Conservation (phyloP, 2,888 invertebrate genomes). For the Watsonalla cultraria region DNA sequence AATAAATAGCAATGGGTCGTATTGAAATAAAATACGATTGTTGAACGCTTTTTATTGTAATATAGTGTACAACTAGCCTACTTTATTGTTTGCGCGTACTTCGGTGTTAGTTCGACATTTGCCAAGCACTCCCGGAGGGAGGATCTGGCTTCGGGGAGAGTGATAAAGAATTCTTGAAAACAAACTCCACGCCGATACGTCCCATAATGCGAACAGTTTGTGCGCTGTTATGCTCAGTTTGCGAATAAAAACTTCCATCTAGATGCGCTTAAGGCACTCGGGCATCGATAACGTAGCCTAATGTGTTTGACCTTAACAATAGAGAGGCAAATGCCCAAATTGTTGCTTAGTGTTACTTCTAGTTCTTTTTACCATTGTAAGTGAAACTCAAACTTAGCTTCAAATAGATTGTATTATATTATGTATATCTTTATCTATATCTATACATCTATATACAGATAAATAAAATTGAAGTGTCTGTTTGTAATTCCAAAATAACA, state of each 20-base stretch:
- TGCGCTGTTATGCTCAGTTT: constrained; percentile 11
- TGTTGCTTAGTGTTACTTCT: no score
- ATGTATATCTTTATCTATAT: no score
- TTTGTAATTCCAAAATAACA: no score
- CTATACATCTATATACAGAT: no score
- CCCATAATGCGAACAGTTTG: constrained; percentile 19
- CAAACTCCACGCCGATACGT: constrained; percentile 15
- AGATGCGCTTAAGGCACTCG: constrained; percentile 5
- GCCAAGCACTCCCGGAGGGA: constrained; percentile 21
- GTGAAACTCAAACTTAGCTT: no score
- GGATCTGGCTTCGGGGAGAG: constrained; percentile 19
- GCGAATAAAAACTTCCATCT: constrained; percentile 23
- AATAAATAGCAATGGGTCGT: no score
- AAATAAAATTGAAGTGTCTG: no score
- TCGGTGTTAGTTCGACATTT: constrained; percentile 21
- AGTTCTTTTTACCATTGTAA: no score
- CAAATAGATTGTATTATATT: no score
- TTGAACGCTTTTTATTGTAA: neutral
- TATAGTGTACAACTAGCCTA: constrained; percentile 4
- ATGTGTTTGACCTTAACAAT: constrained; percentile 1
- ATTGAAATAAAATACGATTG: neutral
- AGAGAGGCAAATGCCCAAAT: neutral
- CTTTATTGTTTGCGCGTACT: constrained; percentile 16
- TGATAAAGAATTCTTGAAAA: constrained; percentile 17
- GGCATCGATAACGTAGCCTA: constrained; percentile 7